Evolutionary conservation across 2,797 vertebrate genomes (phyloP).

Genomic region (Mormyrops attenuatus): DNA sequence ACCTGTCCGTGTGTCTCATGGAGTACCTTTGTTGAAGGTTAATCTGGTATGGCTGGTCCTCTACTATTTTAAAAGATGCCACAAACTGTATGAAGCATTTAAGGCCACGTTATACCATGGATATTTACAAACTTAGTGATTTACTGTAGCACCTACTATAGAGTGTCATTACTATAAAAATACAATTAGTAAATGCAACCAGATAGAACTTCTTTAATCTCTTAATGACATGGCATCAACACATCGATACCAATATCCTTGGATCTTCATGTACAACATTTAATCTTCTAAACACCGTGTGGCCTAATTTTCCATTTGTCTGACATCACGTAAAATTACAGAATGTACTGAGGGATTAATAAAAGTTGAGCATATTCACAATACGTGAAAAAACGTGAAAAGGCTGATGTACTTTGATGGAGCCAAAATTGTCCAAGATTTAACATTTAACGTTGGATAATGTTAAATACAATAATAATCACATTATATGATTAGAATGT

Average conservation of each 20-base stretch:
- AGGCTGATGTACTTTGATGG: not conserved
- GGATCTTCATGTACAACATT: not conserved
- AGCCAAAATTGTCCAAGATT: not conserved
- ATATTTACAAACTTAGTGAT: not conserved
- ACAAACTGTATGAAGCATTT: not conserved
- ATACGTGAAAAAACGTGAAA: not conserved
- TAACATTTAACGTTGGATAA: not conserved
- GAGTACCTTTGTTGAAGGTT: not conserved
- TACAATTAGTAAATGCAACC: not conserved
- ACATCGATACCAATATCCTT: not conserved
- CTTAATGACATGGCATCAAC: not conserved
- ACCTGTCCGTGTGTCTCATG: not conserved
- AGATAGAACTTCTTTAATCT: not conserved
- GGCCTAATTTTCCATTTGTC: not conserved
- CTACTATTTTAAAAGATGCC: not conserved
- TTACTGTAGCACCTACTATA: not conserved
- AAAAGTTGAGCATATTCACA: not conserved
- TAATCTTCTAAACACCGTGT: not conserved
- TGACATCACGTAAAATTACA: not conserved
- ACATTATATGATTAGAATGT: not conserved
- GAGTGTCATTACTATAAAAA: not conserved
- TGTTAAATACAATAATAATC: not conserved
- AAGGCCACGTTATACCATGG: not conserved
- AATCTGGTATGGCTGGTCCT: not conserved
- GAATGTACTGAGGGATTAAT: not conserved